A percentile compares a stretch with the other conserved stretches of the same genome.
Evolutionary conservation across 1,140 invertebrate species (phyloP).

Genomic region (Neodiprion pinetum): DNA sequence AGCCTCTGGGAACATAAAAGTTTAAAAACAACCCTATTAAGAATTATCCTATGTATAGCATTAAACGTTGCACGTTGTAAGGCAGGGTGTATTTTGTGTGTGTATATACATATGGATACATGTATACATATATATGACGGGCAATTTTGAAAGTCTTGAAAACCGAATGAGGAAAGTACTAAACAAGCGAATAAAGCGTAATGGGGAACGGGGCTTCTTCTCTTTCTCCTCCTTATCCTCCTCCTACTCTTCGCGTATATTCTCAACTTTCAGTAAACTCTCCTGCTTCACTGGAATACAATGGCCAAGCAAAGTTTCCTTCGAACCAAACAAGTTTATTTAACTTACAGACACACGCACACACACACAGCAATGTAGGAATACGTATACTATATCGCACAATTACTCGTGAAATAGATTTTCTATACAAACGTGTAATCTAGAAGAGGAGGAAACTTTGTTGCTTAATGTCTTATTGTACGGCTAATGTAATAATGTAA

Average conservation of each 20-base stretch:
- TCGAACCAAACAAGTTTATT: conserved; percentile 58
- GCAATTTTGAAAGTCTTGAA: conserved; percentile 1
- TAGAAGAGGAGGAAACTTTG: too few species aligned
- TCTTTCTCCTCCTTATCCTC: conserved; percentile 42
- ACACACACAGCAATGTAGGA: neutral
- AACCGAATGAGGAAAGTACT: conserved; percentile 32
- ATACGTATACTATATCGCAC: too few species aligned
- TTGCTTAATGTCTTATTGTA: too few species aligned
- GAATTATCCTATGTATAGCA: too few species aligned
- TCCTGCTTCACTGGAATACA: conserved; percentile 51
- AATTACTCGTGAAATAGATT: too few species aligned
- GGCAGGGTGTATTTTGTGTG: too few species aligned
- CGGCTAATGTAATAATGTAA: too few species aligned
- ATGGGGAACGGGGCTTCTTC: conserved; percentile 53
- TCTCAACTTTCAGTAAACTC: conserved; percentile 30
- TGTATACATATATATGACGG: neutral
- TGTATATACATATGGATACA: too few species aligned
- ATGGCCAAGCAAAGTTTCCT: conserved; percentile 51
- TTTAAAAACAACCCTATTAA: too few species aligned
- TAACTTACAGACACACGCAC: conserved; percentile 47
- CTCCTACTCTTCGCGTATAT: neutral
- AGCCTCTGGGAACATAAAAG: too few species aligned
- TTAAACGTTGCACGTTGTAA: too few species aligned
- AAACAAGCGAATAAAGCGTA: conserved; percentile 57
- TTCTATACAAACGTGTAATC: too few species aligned